These are phyloP conservation scores for Sarcophaga peregrina DNA, from an alignment of 1,140 invertebrate genomes.

Conservation along the genomic window DNA sequence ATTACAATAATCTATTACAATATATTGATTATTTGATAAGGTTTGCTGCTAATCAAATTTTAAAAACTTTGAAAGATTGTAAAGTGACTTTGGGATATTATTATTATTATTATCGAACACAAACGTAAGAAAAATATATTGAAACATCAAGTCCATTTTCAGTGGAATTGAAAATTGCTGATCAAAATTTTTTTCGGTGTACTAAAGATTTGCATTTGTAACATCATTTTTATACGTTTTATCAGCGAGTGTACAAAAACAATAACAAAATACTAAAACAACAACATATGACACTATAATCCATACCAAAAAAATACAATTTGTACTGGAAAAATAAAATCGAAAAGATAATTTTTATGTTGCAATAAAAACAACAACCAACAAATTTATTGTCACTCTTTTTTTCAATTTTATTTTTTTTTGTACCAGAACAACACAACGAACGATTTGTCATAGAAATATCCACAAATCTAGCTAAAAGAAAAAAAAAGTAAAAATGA, in stretches of 20 bases:
- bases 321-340: constrained; percentile 10
- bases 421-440: neutral
- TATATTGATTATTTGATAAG: too few species aligned
- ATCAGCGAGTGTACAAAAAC: neutral
- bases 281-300: constrained; percentile 38
- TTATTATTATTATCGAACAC: too few species aligned
- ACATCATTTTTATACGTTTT: constrained; percentile 4
- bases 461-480: neutral
- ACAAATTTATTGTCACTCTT: constrained; percentile 33
- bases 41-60: too few species aligned
- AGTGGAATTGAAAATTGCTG: too few species aligned
- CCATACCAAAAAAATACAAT: constrained; percentile 1
- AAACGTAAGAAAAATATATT: too few species aligned
- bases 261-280: constrained; percentile 17
- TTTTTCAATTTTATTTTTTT: too few species aligned
- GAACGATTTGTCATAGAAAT: constrained; percentile 31
- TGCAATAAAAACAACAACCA: neutral
- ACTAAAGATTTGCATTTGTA: neutral
- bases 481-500: neutral
- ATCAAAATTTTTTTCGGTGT: neutral
- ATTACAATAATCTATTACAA: too few species aligned
- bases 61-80: too few species aligned
- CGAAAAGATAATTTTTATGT: constrained; percentile 18
- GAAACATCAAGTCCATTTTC: too few species aligned
- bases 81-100: too few species aligned